Evolutionary conservation across 2,888 invertebrate genomes (phyloP).

Genomic region (Ochropacha duplaris): DNA sequence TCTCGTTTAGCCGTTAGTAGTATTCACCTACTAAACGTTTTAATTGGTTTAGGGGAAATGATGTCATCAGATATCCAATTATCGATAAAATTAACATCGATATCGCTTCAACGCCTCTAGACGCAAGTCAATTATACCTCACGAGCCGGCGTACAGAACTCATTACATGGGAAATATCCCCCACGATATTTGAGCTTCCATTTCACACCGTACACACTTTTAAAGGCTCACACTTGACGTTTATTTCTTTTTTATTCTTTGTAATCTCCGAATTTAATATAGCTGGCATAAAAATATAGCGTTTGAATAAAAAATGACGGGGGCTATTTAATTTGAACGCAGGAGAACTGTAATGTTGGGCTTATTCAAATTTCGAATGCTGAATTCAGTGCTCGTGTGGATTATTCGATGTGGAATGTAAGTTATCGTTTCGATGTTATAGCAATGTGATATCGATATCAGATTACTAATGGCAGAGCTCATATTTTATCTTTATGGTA

Average conservation of each 20-base stretch:
- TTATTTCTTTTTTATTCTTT: slow-evolving; percentile 71
- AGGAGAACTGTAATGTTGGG: slow-evolving; percentile 38
- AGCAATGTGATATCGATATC: background rate
- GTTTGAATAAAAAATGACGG: slow-evolving; percentile 47
- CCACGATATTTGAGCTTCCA: slow-evolving; percentile 43
- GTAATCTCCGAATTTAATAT: slow-evolving; percentile 73
- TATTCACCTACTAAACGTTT: no score
- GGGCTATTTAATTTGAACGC: slow-evolving; percentile 57
- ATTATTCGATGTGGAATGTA: slow-evolving; percentile 2
- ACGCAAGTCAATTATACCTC: slow-evolving; percentile 56
- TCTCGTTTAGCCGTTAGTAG: no score
- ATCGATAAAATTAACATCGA: slow-evolving; percentile 24
- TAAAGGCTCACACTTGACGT: slow-evolving; percentile 65
- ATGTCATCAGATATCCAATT: background rate
- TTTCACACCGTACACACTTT: slow-evolving; percentile 57
- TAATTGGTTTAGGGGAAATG: no score
- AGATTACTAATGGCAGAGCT: background rate
- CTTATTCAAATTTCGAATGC: slow-evolving; percentile 60
- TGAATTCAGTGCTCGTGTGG: slow-evolving; percentile 22
- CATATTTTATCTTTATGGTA: background rate
- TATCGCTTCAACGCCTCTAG: slow-evolving; percentile 33
- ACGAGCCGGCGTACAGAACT: slow-evolving; percentile 52
- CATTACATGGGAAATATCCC: slow-evolving; percentile 59
- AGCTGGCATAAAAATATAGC: slow-evolving; percentile 63
- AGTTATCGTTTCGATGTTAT: background rate